These are phyloP conservation scores for Allolobophora icterica DNA, from an alignment of 2,888 invertebrate species.

Conservation along the genomic window DNA sequence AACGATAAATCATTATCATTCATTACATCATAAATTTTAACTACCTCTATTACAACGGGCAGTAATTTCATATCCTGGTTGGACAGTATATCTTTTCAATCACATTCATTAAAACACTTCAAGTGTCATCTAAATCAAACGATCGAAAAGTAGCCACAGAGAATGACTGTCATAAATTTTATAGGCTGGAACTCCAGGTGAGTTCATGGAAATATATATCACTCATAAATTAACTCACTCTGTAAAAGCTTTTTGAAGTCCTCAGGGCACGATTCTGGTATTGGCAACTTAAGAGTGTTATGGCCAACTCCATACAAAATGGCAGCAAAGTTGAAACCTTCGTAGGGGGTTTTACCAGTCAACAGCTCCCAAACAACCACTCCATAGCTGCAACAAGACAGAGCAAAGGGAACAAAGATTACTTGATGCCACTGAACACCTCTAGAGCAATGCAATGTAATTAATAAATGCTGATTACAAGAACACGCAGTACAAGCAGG, in stretches of 20 bases:
- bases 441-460: background rate
- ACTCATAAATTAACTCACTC: constrained; percentile 18
- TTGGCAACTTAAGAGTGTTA: constrained; percentile 37
- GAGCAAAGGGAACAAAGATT: background rate
- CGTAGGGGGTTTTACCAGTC: constrained; percentile 67
- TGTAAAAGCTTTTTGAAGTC: constrained; percentile 37
- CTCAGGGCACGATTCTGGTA: constrained; percentile 37
- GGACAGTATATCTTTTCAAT: background rate
- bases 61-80: background rate
- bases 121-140: background rate
- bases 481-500: background rate
- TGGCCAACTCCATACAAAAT: constrained; percentile 40
- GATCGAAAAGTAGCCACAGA: background rate
- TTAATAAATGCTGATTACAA: background rate
- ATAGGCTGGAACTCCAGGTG: background rate
- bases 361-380: constrained; percentile 94
- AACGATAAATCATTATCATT: too few species aligned
- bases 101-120: background rate
- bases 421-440: background rate
- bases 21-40: background rate
- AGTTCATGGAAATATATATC: background rate
- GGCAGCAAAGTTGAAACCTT: constrained; percentile 39
- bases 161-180: background rate
- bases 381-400: constrained; percentile 75
- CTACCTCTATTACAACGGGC: background rate